Conservation (phyloP, 2,888 invertebrate species). For the Agrochola lychnidis region DNA sequence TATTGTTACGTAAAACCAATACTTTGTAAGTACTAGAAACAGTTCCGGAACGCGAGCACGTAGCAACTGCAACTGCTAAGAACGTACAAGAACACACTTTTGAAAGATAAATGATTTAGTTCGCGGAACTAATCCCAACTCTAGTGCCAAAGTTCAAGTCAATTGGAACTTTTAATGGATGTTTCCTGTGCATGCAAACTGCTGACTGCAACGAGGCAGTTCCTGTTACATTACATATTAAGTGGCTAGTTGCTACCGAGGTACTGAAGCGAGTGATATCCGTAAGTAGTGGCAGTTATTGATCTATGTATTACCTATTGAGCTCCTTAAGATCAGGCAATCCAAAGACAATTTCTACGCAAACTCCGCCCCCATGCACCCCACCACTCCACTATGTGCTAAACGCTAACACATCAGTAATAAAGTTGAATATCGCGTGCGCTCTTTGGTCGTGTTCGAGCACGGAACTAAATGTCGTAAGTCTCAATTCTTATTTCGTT, state of each 20-base stretch:
- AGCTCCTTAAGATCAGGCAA: not conserved
- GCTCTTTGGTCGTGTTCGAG: no score
- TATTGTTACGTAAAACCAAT: conserved; percentile 11
- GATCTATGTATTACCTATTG: no score
- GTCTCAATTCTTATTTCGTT: no score
- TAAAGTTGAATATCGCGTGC: no score
- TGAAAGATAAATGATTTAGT: conserved; percentile 86
- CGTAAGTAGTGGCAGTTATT: no score
- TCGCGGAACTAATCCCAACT: conserved; percentile 82
- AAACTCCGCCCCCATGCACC: no score
- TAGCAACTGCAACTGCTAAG: conserved; percentile 53
- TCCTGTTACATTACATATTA: conserved; percentile 42
- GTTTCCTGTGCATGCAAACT: conserved; percentile 79
- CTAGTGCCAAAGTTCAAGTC: conserved; percentile 76
- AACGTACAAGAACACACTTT: conserved; percentile 64
- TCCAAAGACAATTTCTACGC: no score
- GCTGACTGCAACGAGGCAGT: conserved; percentile 61
- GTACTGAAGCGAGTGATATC: not conserved
- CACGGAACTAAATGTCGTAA: no score
- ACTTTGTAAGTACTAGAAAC: conserved; percentile 15
- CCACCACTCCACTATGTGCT: no score
- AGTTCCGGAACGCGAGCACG: conserved; percentile 43
- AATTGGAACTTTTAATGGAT: conserved; percentile 85
- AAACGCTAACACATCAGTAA: no score
- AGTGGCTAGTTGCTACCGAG: conserved; percentile 26